A percentile compares a stretch with the other conserved stretches of the same genome.
These are phyloP conservation scores for Drosophila mettleri DNA, from an alignment of 2,888 invertebrate genomes.

Conservation along the genomic window DNA sequence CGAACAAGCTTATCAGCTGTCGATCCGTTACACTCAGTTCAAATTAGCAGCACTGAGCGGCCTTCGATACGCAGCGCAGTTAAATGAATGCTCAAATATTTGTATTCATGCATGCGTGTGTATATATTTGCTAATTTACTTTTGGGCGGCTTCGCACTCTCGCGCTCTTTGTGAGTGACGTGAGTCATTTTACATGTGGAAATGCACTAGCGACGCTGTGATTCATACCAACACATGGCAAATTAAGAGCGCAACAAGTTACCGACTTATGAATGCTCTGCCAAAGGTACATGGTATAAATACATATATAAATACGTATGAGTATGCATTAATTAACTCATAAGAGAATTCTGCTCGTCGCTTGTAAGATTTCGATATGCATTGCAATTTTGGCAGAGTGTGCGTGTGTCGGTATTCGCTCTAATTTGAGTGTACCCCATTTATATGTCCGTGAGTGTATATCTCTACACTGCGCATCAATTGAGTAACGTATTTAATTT, in stretches of 20 bases:
- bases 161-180: constrained; percentile 11
- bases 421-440: background rate
- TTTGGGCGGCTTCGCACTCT: constrained; percentile 15
- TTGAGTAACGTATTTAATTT: constrained; percentile 41
- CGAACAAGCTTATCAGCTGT: constrained; percentile 46
- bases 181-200: constrained; percentile 50
- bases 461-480: constrained; percentile 20
- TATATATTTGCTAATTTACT: background rate
- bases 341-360: background rate
- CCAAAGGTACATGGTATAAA: background rate
- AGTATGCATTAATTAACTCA: background rate
- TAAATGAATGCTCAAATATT: constrained; percentile 28
- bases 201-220: constrained; percentile 41
- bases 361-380: background rate
- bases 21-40: constrained; percentile 41
- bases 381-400: background rate
- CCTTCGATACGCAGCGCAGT: constrained; percentile 33
- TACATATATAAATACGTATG: background rate
- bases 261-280: constrained; percentile 18
- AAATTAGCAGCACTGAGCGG: constrained; percentile 29
- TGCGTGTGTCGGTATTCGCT: background rate
- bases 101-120: background rate
- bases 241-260: background rate
- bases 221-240: constrained; percentile 28
- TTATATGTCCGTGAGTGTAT: constrained; percentile 2